Percentiles rank a stretch among this genome's conserved stretches.
Conservation (phyloP, 1,140 invertebrate species). For the Caerostris extrusa region DNA sequence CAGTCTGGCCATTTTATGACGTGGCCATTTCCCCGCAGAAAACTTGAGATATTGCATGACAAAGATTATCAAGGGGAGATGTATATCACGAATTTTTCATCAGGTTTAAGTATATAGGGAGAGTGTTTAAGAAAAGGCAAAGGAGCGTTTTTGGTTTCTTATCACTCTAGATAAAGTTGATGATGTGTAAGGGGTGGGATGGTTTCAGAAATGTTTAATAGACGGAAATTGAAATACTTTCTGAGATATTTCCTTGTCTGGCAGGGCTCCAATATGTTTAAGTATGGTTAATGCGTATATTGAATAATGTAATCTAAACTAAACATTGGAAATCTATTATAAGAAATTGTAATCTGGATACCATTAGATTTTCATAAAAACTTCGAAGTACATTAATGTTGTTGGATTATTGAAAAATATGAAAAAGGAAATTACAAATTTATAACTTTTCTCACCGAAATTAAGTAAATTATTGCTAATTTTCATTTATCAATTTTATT, state of each 20-base stretch:
- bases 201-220: neutral
- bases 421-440: no score
- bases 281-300: neutral
- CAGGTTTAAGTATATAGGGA: conserved; percentile 8
- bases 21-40: neutral
- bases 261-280: neutral
- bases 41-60: conserved; percentile 7
- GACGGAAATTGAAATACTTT: neutral
- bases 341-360: neutral
- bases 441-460: no score
- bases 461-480: no score
- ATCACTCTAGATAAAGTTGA: no score
- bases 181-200: neutral
- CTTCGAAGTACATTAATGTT: no score
- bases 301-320: neutral
- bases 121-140: neutral
- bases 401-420: no score
- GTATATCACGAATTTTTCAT: conserved; percentile 24
- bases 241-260: neutral
- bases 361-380: neutral
- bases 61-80: conserved; percentile 22
- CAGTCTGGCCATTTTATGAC: neutral
- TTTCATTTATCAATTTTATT: no score
- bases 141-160: neutral
- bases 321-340: neutral